Evolutionary conservation across 1,140 invertebrate genomes (phyloP), one percentile per base, ranked within the genome.

Genomic region (Bombus affinis): DNA sequence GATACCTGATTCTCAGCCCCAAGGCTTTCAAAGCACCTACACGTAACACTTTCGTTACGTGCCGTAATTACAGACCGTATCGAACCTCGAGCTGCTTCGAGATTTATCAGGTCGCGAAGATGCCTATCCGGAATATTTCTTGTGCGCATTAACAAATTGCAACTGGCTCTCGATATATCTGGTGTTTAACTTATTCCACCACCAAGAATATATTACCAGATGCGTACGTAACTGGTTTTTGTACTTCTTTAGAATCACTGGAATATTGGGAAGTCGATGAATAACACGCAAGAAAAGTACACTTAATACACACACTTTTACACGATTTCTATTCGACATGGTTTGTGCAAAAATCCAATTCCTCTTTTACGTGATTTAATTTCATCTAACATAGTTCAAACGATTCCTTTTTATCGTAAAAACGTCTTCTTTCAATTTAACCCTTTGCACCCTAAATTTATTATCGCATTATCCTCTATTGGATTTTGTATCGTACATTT

Each of bases 41-140:
- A 84, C 82, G 76, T 86, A 86, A 90, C 84, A 88, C 86, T 90
- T 90, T 91, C 85, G 90, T 91, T 90, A 87, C 82, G 89, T 88
- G 83, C 83, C 86, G 86, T 90, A 91, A 91, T 91, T 91, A 86
- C 77, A 82, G 87, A 90, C 82, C 83, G 85, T 89, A 88, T 91
- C 83, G 90, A 86, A 88, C 72, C 65, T 76, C 75, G 84, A 82
- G 83, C 68, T 66, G 59, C 28, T 28, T 53, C 74, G 81, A 89
- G 86, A 90, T 90, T 91, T 91, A 91, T 90, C 90, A 88, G 88
- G 84, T 83, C 66, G 81, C 86, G 86, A 83, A 88, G 90, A 91
- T 90, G 72, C 68, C 82, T 90, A 91, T 91, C 83, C 72, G 47
- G 47, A 53, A 53, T 53, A 53, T 53, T 28, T 82, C 42, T 77